Percentiles rank a stretch among this genome's conserved stretches.
Evolutionary conservation across 2,797 vertebrate species (phyloP).

Genomic region (Coilia nasus): DNA sequence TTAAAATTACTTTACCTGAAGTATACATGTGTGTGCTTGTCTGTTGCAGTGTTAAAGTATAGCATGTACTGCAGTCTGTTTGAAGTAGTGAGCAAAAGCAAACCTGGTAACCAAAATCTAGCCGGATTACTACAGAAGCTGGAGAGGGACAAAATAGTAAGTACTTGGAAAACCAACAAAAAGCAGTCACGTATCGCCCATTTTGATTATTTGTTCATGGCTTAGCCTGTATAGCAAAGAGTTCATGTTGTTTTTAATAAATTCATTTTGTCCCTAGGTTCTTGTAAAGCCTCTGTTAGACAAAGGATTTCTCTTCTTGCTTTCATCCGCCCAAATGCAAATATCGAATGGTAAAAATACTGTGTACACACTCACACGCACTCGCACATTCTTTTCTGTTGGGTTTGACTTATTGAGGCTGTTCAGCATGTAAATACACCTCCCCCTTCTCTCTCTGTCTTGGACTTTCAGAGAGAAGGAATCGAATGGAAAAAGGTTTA

Average conservation of each 20-base stretch:
- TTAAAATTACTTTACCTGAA: not conserved
- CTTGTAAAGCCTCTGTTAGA: conserved; percentile 92
- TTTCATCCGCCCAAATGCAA: conserved; percentile 88
- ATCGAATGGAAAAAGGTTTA: conserved; percentile 74
- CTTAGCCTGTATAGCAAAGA: not conserved
- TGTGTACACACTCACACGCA: not conserved
- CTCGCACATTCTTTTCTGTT: conserved; percentile 7
- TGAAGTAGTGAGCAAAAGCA: conserved; percentile 90
- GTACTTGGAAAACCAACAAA: conserved; percentile 43
- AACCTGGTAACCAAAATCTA: conserved; percentile 82
- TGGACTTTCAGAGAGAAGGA: conserved; percentile 70
- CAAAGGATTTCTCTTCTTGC: conserved; percentile 91
- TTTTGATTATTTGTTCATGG: not conserved
- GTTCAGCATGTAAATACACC: conserved; percentile 43
- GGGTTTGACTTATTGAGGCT: not conserved
- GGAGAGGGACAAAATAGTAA: conserved; percentile 93
- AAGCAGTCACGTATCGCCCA: not conserved
- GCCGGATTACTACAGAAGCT: conserved; percentile 87
- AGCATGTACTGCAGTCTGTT: conserved; percentile 93
- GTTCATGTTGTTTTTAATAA: not conserved
- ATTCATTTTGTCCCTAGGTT: conserved; percentile 75
- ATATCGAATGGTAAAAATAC: conserved; percentile 82
- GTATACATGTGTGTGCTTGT: not conserved
- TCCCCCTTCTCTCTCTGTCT: conserved; percentile 27
- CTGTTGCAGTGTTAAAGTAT: conserved; percentile 80